Percentiles rank a stretch among this genome's conserved stretches.
phyloP scores from a whole-genome alignment of 2,888 invertebrate species.

The Mythimna impura region DNA sequence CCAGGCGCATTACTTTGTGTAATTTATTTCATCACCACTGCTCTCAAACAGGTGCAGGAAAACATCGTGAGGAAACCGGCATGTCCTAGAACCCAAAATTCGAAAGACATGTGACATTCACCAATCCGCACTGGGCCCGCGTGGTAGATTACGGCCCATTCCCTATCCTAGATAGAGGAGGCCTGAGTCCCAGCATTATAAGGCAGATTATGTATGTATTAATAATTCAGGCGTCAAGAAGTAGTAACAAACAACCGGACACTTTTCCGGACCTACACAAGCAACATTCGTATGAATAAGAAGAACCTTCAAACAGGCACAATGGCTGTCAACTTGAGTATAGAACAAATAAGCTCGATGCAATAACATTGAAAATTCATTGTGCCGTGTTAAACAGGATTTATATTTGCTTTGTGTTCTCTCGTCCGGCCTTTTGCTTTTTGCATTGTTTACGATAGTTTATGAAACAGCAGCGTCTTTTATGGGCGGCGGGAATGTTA shows the following conservation, averaged over 20 bases:
- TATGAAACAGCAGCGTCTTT: background rate
- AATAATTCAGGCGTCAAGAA: background rate
- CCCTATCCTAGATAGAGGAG: too few species aligned
- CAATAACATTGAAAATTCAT: conserved; percentile 3
- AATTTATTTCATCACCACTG: too few species aligned
- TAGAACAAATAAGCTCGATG: background rate
- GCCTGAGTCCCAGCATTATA: too few species aligned
- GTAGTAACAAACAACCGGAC: background rate
- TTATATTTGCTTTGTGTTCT: conserved; percentile 16
- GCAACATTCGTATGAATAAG: background rate
- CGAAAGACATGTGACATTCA: too few species aligned
- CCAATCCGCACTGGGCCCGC: too few species aligned
- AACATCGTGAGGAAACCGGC: too few species aligned
- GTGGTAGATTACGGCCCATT: too few species aligned
- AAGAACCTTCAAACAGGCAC: background rate
- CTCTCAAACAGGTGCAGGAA: too few species aligned
- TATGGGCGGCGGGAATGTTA: too few species aligned
- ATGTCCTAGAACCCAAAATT: too few species aligned
- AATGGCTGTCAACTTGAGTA: conserved; percentile 1
- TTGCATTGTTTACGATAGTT: background rate
- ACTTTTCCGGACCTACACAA: background rate
- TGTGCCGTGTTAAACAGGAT: background rate
- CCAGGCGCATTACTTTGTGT: too few species aligned
- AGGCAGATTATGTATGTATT: too few species aligned
- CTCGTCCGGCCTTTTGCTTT: background rate